Evolutionary conservation across 2,113 vertebrate genomes (phyloP), one percentile per base, ranked within the genome.

Genomic region (Melanocharis versteri): DNA sequence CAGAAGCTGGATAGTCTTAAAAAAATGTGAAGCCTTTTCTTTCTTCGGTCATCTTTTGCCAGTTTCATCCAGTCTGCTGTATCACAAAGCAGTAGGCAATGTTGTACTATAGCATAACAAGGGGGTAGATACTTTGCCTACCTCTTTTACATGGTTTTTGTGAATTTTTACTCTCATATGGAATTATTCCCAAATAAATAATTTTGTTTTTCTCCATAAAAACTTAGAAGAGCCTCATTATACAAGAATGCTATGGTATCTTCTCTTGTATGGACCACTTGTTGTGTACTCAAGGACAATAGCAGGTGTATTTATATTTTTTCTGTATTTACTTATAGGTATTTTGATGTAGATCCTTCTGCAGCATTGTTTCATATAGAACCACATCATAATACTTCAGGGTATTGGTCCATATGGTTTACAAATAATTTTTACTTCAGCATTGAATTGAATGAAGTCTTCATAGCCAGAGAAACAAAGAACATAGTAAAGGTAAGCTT

Each of bases 381-480:
- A 94, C 98, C 97, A 83, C 96, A 96, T 17, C 94, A 98, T 89
- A 98, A 97, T 47, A 94, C 93, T 28, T 95, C 97, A 37, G 98
- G 98, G 65, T 96, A 98, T 94, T 99, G 99, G 97, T 99, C 99
- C 16, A 13, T 99, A 75, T 99, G 99, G 99, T 97, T 98, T 96
- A 98, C 97, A 68, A 99, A 98, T 96, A 98, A 98, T 70, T 97
- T 98, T 86, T 96, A 97, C 68, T 96, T 97, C 53, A 97, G 95
- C 61, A 78, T 99, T 94, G 97, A 97, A 40, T 83, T 99, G 96
- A 97, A 87, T 11, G 98, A 98, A 33, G 98, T 98, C 72, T 98
- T 98, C 69, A 86, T 99, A 78, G 97, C 98, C 61, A 98, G 97
- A 87, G 98, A 98, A 76, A 94, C 97, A 8, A 98, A 96, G 75